These are phyloP conservation scores for Cynoglossus semilaevis DNA, from an alignment of 2,113 vertebrate species.

Conservation along the genomic window DNA sequence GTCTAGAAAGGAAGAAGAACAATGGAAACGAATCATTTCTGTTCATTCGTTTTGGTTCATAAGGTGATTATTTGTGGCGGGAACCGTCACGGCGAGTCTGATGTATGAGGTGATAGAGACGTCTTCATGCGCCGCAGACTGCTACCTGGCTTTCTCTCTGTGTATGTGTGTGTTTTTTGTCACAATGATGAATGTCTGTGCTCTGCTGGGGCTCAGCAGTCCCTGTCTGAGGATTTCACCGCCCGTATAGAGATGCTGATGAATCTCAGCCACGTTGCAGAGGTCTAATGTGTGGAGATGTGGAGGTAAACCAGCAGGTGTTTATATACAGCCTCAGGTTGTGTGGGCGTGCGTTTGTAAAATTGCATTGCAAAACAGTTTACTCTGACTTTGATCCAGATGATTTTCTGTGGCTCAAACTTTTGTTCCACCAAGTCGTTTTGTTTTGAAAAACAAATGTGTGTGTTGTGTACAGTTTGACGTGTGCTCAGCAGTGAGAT, in stretches of 20 bases:
- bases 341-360: slow-evolving; percentile 1
- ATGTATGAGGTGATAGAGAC: slow-evolving; percentile 57
- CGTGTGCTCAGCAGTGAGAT: no score
- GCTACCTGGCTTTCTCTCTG: slow-evolving; percentile 32
- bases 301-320: no score
- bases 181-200: slow-evolving; percentile 72
- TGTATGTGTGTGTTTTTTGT: slow-evolving; percentile 44
- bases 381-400: no score
- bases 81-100: slow-evolving; percentile 41
- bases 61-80: slow-evolving; percentile 46
- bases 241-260: slow-evolving; percentile 61
- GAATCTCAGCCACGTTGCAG: slow-evolving; percentile 42
- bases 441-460: no score
- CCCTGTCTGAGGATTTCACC: slow-evolving; percentile 64
- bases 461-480: no score
- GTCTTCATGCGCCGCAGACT: slow-evolving; percentile 51
- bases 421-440: no score
- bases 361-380: no score
- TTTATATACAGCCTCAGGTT: neutral
- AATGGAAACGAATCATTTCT: neutral
- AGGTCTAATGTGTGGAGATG: no score
- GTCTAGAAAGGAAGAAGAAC: no score
- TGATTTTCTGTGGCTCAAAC: no score
- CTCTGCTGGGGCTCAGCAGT: slow-evolving; percentile 64
- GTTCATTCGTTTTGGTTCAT: slow-evolving; percentile 33